A percentile compares a stretch with the other conserved stretches of the same genome.
Evolutionary conservation across 2,888 invertebrate species (phyloP).

Genomic region (Cheilosia grossa): DNA sequence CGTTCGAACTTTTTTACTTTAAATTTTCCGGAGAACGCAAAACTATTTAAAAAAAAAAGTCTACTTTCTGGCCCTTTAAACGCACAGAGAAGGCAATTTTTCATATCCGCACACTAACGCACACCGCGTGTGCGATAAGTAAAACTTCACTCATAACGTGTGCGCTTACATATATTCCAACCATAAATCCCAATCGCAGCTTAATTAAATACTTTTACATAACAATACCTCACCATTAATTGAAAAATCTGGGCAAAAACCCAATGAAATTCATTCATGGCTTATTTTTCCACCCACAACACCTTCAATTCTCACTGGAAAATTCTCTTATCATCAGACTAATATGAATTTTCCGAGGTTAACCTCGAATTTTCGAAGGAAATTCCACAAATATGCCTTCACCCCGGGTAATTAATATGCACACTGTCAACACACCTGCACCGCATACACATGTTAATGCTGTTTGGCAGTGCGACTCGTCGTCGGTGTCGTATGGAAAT

Average conservation of each 20-base stretch:
- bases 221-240: background rate
- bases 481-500: conserved; percentile 8
- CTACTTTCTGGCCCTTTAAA: background rate
- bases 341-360: conserved; percentile 11
- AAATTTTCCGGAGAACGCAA: no score
- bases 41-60: no score
- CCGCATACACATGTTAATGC: conserved; percentile 5
- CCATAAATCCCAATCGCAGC: background rate
- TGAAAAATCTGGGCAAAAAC: background rate
- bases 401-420: conserved; percentile 31
- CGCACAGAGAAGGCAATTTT: background rate
- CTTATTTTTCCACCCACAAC: background rate
- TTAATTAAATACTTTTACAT: background rate
- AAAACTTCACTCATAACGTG: background rate
- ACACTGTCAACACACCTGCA: conserved; percentile 37
- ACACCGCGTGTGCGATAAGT: background rate
- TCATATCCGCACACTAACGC: background rate
- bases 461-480: conserved; percentile 18
- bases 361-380: conserved; percentile 31
- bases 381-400: conserved; percentile 31
- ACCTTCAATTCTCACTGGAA: background rate
- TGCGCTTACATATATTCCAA: background rate
- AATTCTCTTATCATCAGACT: background rate
- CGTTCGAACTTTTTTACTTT: no score
- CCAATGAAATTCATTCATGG: no score